Percentiles rank a stretch among this genome's conserved stretches.
Evolutionary conservation across 2,888 invertebrate species (phyloP).

Genomic region (Coleophora flavipennella): DNA sequence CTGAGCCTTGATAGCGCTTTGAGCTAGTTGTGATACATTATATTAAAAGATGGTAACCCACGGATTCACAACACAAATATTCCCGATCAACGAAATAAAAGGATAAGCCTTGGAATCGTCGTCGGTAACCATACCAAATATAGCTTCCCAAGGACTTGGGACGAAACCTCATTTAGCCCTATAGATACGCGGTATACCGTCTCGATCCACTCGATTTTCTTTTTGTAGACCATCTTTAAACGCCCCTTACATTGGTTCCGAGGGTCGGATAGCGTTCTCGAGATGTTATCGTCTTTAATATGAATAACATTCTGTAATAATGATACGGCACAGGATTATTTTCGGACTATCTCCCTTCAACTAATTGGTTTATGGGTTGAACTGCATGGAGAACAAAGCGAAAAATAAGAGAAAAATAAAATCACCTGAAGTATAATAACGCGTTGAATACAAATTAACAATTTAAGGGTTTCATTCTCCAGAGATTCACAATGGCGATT

Average conservation of each 20-base stretch:
- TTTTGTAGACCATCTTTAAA: conserved; percentile 36
- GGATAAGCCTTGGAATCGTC: not conserved
- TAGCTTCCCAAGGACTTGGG: conserved; percentile 1
- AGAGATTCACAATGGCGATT: conserved; percentile 21
- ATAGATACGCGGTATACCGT: conserved; percentile 15
- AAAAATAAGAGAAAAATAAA: conserved; percentile 29
- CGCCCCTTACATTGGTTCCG: conserved; percentile 41
- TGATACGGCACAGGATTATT: conserved; percentile 35
- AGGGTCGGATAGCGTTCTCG: conserved; percentile 33
- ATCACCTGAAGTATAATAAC: conserved; percentile 24
- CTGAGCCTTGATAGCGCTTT: too few species aligned
- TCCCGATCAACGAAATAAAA: conserved; percentile 10
- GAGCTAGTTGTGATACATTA: too few species aligned
- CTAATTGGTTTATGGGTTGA: conserved; percentile 42
- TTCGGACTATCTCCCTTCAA: conserved; percentile 29
- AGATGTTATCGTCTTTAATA: conserved; percentile 48
- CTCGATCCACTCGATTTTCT: conserved; percentile 34
- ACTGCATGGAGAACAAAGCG: conserved; percentile 35
- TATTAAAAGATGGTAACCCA: not conserved
- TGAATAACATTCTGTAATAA: conserved; percentile 45
- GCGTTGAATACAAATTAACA: conserved; percentile 38
- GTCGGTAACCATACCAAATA: too few species aligned
- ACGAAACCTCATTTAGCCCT: conserved; percentile 11
- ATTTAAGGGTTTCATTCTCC: conserved; percentile 19
- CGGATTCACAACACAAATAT: conserved; percentile 10